These are phyloP conservation scores for Potamarius usumacintae DNA, from an alignment of 2,113 vertebrate species.

Conservation along the genomic window DNA sequence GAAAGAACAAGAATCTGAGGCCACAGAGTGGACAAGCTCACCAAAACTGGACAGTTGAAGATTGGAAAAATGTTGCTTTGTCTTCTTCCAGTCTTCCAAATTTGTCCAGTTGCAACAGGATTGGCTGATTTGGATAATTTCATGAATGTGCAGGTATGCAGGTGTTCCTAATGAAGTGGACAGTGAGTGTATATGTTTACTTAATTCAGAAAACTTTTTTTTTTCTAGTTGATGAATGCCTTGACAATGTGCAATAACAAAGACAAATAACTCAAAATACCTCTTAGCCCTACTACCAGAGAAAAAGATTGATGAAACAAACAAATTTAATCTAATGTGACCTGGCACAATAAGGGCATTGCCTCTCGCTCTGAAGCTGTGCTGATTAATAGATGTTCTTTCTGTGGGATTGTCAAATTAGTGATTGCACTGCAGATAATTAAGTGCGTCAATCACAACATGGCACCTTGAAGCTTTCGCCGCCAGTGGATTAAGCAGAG, in stretches of 20 bases:
- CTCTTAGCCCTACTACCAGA: background rate
- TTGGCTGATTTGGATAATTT: background rate
- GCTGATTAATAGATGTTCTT: conserved; percentile 59
- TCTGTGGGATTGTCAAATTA: conserved; percentile 59
- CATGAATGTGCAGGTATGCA: background rate
- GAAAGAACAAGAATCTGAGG: background rate
- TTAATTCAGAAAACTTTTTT: background rate
- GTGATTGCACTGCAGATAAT: conserved; percentile 59
- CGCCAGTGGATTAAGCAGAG: conserved; percentile 33
- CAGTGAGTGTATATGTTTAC: background rate
- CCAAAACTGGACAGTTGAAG: background rate
- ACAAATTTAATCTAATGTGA: conserved; percentile 13
- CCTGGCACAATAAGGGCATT: conserved; percentile 26
- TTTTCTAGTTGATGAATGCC: background rate
- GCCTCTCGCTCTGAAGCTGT: conserved; percentile 41
- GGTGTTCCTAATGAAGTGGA: background rate
- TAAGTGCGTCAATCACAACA: conserved; percentile 58
- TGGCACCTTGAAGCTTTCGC: conserved; percentile 42
- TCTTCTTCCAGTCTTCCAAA: background rate
- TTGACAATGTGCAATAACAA: background rate
- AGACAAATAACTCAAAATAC: background rate
- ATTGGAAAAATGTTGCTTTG: background rate
- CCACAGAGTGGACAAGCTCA: background rate
- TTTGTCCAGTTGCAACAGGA: background rate
- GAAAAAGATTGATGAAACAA: conserved; percentile 11